These are phyloP conservation scores for Phymorhynchus buccinoides DNA, from an alignment of 1,140 invertebrate species.

Conservation along the genomic window DNA sequence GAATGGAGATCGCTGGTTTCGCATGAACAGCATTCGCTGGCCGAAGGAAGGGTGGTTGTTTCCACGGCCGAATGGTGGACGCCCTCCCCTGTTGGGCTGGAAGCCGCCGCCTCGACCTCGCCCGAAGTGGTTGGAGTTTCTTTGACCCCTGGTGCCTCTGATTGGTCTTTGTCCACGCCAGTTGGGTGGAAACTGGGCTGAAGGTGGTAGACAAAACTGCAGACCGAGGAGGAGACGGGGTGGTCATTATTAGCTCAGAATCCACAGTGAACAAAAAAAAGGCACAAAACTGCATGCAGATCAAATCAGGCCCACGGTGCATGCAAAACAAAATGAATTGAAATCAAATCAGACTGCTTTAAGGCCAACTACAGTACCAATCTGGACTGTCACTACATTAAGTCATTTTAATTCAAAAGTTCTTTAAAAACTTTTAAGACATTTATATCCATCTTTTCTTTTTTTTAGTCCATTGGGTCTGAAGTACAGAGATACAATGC, in stretches of 20 bases:
- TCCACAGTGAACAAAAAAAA: neutral
- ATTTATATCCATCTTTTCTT: too few species aligned
- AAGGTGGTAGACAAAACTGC: constrained; percentile 23
- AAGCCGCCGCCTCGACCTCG: neutral
- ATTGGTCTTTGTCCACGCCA: constrained; percentile 7
- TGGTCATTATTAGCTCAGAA: neutral
- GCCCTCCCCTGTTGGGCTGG: neutral
- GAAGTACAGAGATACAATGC: too few species aligned
- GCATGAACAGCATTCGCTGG: constrained; percentile 4
- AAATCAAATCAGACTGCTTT: too few species aligned
- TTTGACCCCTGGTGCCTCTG: neutral
- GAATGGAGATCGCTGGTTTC: neutral
- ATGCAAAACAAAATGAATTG: too few species aligned
- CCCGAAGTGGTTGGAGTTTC: neutral
- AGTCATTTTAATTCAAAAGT: too few species aligned
- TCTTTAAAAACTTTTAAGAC: too few species aligned
- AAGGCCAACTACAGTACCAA: too few species aligned
- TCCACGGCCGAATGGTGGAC: neutral
- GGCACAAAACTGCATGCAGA: neutral
- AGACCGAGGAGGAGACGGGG: neutral
- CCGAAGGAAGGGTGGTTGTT: neutral
- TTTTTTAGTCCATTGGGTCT: too few species aligned
- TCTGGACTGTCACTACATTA: too few species aligned
- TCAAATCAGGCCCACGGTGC: too few species aligned
- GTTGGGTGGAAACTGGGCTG: constrained; percentile 5